Conservation (phyloP, 2,797 vertebrate genomes). For the Lindbergichthys nudifrons region DNA sequence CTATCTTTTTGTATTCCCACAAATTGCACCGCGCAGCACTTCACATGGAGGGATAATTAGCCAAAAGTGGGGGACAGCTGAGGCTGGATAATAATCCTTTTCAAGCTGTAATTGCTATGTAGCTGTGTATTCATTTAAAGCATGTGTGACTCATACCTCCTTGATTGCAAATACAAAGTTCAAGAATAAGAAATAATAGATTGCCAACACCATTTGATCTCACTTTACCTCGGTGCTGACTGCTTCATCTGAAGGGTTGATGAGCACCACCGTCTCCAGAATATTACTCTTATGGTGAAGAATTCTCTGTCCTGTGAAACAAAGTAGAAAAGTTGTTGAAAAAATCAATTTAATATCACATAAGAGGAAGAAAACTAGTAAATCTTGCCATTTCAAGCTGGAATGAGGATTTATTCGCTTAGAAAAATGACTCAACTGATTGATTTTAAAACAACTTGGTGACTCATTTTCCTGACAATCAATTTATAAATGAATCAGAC, state of each 20-base stretch:
- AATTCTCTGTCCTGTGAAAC: conserved; percentile 93
- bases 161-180: neutral
- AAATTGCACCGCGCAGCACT: conserved; percentile 11
- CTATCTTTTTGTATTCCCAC: conserved; percentile 9
- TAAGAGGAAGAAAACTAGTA: neutral
- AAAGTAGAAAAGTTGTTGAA: conserved; percentile 13
- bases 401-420: fast-evolving
- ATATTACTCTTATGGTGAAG: conserved; percentile 97
- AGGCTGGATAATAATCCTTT: conserved; percentile 30
- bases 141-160: conserved; percentile 7
- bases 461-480: neutral
- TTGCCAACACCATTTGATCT: neutral
- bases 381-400: neutral
- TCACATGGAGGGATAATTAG: conserved; percentile 23
- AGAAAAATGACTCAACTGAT: neutral
- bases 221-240: conserved; percentile 92
- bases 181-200: conserved; percentile 12
- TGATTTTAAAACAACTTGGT: neutral
- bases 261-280: conserved; percentile 96
- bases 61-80: conserved; percentile 2
- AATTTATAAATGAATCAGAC: neutral
- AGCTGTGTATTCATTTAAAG: conserved; percentile 17
- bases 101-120: conserved; percentile 16
- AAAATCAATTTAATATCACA: neutral
- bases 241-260: conserved; percentile 97